Base-by-base conservation (phyloP, 2,888 invertebrate genomes). In the Cremastinae sp. region DNA sequence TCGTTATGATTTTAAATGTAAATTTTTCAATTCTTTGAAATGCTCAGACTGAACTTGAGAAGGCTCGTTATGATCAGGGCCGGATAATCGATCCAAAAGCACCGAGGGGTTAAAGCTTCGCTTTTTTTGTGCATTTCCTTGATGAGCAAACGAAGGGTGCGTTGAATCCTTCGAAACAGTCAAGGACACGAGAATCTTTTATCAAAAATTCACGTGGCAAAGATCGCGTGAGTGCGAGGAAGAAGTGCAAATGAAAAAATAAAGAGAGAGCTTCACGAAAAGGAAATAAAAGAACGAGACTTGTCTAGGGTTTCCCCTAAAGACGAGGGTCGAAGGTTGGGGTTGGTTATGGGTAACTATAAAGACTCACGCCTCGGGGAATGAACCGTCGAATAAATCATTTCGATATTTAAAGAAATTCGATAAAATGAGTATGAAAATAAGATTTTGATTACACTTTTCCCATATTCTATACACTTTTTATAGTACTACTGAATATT, bases 261-360 rank as follows among this genome's bases (percentile, higher is more conserved):
- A 53, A 2, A 41, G 1, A 16, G 45, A 22, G 45, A 58, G 58
- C 37, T 45, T 35, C 35, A 45, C n/a, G 47, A 37, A 59, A 45
- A 59, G 43, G 51, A n/a, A 28, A 16, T 18, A 55, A 64, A 61
- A 62, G 28, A 53, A 51, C 41, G 53, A 73, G 41, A 56, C 43
- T 20, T 55, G 74, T 68, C 74, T 74, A 53, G 58, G 68, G 68
- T 68, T 68, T n/a, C n/a, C 68, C 68, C 35, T 49, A 28, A 62
- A 74, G 55, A 12, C 37, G 41, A 62, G 74, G 74, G 74, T 74
- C 74, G 68, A 62, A 68, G 51, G 74, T 74, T 74, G 68, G 68
- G 74, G 74, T 68, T 56, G 74, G 74, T 74, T 74, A 74, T 74
- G 68, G 62, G 68, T 16, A 41, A 28, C 18, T 28, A 28, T 28